A percentile compares a stretch with the other conserved stretches of the same genome.
Conservation (phyloP, 2,888 invertebrate species). For the Arctia plantaginis region DNA sequence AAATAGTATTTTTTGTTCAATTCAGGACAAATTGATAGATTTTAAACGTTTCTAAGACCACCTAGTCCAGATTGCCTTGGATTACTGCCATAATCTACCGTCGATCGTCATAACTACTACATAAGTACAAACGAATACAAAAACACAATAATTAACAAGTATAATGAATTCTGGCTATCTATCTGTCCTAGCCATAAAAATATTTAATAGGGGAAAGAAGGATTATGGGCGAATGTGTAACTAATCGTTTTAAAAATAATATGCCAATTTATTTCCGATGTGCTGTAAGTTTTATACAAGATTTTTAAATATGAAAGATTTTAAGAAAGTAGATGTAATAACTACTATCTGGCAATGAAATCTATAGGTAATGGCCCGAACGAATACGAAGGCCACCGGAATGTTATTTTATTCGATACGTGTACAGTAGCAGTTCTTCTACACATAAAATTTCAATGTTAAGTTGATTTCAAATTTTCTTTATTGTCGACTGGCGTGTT, state of each 20-base stretch:
- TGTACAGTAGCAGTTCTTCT: slow-evolving; percentile 26
- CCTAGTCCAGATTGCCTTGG: no score
- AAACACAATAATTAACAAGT: background rate
- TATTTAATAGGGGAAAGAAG: background rate
- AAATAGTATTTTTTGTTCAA: no score
- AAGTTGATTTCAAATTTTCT: slow-evolving; percentile 39
- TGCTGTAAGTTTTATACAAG: background rate
- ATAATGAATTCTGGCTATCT: no score
- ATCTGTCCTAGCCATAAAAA: background rate
- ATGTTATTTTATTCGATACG: slow-evolving; percentile 1
- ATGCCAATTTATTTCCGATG: background rate
- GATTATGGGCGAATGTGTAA: background rate
- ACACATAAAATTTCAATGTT: slow-evolving; percentile 27
- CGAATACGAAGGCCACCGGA: slow-evolving; percentile 7
- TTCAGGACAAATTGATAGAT: no score
- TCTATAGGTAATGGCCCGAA: slow-evolving; percentile 6
- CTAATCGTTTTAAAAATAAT: background rate
- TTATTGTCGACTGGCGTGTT: slow-evolving; percentile 37
- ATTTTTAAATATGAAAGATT: background rate
- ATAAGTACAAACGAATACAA: no score
- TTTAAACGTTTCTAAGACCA: no score
- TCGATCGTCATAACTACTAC: no score
- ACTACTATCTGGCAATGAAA: background rate
- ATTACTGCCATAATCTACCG: no score
- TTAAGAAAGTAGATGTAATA: background rate